Conservation (phyloP, 2,113 vertebrate species). For the Lontra canadensis region DNA sequence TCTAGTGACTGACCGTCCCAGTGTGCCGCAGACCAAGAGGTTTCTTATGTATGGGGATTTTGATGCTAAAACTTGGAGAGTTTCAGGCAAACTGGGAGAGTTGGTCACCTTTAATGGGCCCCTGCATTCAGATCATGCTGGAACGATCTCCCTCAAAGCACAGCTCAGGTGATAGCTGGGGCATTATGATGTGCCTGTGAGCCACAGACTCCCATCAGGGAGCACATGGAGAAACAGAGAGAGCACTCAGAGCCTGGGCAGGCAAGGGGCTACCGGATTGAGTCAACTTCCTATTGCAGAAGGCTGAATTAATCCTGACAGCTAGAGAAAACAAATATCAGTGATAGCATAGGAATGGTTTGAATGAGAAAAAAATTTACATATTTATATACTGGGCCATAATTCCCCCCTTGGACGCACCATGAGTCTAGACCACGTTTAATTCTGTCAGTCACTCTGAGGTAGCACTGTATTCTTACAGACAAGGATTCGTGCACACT, state of each 20-base stretch:
- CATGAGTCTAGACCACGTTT: constrained; percentile 34
- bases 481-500: constrained; percentile 23
- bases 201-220: not conserved
- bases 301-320: constrained; percentile 55
- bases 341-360: not conserved
- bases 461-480: not conserved
- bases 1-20: not conserved
- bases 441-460: constrained; percentile 60
- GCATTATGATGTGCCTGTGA: not conserved
- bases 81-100: not conserved
- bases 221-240: not conserved
- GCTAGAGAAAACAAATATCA: not conserved
- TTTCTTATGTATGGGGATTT: not conserved
- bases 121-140: not conserved
- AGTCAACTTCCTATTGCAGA: constrained; percentile 10
- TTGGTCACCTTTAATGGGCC: too few relatives aligned
- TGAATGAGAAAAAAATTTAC: constrained; percentile 64
- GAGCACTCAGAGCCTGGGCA: not conserved
- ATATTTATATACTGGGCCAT: constrained; percentile 54
- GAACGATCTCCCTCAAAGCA: not conserved
- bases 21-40: not conserved
- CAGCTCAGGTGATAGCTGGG: not conserved
- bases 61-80: not conserved
- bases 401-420: constrained; percentile 9
- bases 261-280: not conserved